Evolutionary conservation across 2,113 vertebrate species (phyloP).

Genomic region (Salvator merianae): DNA sequence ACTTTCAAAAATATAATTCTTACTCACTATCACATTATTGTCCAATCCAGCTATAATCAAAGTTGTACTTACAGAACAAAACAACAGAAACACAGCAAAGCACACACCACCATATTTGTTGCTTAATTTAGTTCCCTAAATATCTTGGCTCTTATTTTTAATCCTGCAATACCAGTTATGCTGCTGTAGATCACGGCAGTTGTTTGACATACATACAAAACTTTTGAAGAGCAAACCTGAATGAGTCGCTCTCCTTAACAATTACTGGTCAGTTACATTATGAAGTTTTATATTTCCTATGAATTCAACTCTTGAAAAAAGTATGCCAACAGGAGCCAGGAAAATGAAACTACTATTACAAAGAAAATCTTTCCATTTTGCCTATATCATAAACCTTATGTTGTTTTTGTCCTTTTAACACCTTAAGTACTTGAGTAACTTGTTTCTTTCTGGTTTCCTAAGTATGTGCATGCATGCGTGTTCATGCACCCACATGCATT

Average conservation of each 20-base stretch:
- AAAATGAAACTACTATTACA: background rate
- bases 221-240: rapidly evolving
- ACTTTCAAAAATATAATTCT: background rate
- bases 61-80: background rate
- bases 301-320: too few relatives aligned
- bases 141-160: background rate
- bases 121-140: background rate
- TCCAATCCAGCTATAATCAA: background rate
- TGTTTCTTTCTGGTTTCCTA: too few relatives aligned
- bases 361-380: background rate
- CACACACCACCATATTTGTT: background rate
- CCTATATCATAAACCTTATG: background rate
- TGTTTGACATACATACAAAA: background rate
- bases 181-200: background rate
- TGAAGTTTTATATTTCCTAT: background rate
- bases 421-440: too few relatives aligned
- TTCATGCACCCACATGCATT: too few relatives aligned
- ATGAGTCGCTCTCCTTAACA: too few relatives aligned
- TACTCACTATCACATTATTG: background rate
- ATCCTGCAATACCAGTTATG: background rate
- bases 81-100: background rate
- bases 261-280: too few relatives aligned
- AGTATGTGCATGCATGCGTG: too few relatives aligned
- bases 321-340: background rate
- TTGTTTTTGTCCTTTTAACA: background rate